Conservation (phyloP, 2,797 vertebrate species). For the Danio choprae region DNA sequence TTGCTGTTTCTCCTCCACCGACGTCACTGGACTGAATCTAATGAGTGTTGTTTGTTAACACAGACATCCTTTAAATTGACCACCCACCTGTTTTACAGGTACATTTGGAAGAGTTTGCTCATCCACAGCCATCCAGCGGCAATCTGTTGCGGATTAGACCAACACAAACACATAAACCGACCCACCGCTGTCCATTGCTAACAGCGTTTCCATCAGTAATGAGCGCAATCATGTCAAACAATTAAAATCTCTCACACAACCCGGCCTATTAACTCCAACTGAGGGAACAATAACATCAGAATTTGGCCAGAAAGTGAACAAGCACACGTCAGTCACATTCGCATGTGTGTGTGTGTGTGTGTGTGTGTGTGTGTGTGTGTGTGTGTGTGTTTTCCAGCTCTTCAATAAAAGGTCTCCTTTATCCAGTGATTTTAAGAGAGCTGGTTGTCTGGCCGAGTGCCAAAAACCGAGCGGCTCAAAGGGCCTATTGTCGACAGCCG, state of each 20-base stretch:
- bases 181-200: slow-evolving; percentile 62
- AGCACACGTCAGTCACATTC: slow-evolving; percentile 33
- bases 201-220: slow-evolving; percentile 62
- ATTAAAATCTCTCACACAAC: slow-evolving; percentile 11
- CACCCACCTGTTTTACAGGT: slow-evolving; percentile 75
- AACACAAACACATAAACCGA: slow-evolving; percentile 71
- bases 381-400: slow-evolving; percentile 58
- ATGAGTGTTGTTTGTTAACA: slow-evolving; percentile 65
- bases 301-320: neutral
- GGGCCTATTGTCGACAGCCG: slow-evolving; percentile 79
- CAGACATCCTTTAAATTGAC: slow-evolving; percentile 68
- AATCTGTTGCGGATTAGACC: slow-evolving; percentile 48
- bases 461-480: slow-evolving; percentile 75
- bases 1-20: slow-evolving; percentile 53
- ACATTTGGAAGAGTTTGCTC: slow-evolving; percentile 54
- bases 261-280: neutral
- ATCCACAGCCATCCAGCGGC: slow-evolving; percentile 47
- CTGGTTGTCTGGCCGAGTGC: slow-evolving; percentile 69
- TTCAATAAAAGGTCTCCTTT: slow-evolving; percentile 70
- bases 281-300: slow-evolving; percentile 12
- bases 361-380: no score
- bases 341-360: slow-evolving; percentile 26
- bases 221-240: slow-evolving; percentile 55
- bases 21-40: slow-evolving; percentile 59
- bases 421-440: slow-evolving; percentile 71